phyloP scores from a whole-genome alignment of 1,140 invertebrate species.

The Lasioglossum baleicum region DNA sequence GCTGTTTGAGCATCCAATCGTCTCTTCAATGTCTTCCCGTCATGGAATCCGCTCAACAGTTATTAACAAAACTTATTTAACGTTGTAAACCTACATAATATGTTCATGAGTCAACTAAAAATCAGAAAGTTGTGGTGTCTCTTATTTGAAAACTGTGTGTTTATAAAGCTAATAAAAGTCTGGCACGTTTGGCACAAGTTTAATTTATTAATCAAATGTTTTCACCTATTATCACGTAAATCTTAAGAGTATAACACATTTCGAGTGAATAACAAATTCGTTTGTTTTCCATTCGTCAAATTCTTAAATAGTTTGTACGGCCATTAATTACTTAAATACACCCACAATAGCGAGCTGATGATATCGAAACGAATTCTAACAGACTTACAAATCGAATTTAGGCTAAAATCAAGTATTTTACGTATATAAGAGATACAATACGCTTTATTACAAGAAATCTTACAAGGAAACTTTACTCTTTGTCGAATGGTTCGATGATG shows the following conservation, averaged over 20 bases:
- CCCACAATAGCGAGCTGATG: neutral
- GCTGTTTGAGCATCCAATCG: neutral
- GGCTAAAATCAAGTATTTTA: constrained; percentile 30
- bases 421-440: constrained; percentile 33
- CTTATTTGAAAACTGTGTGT: neutral
- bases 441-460: constrained; percentile 20
- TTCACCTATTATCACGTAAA: constrained; percentile 7
- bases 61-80: neutral
- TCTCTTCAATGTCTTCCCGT: neutral
- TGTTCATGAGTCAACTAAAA: neutral
- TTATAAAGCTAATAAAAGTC: neutral
- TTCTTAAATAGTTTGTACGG: constrained; percentile 22
- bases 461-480: constrained; percentile 29
- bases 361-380: neutral
- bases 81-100: neutral
- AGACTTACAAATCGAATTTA: constrained; percentile 10
- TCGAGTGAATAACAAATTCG: neutral
- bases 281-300: neutral
- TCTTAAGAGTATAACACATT: neutral
- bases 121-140: neutral
- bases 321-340: constrained; percentile 14
- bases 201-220: constrained; percentile 1
- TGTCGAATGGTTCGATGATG: constrained; percentile 55
- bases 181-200: neutral
- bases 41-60: too few relatives aligned